Evolutionary conservation across 1,140 invertebrate species (phyloP).

Genomic region (Drosophila ficusphila): DNA sequence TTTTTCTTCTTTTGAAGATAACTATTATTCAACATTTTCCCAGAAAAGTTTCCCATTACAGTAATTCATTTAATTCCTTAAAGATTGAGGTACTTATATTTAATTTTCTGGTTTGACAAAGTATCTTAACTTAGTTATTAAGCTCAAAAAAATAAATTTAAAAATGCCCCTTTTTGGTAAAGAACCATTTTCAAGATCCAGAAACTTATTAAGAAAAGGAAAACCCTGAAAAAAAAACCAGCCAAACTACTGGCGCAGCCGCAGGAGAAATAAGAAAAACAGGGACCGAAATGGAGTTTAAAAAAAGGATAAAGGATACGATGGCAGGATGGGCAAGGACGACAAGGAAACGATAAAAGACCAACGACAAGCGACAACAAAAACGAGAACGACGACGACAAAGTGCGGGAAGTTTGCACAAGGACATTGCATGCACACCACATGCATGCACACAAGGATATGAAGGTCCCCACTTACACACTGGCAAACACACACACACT

Average conservation of each 20-base stretch:
- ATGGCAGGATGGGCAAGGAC: slow-evolving; percentile 5
- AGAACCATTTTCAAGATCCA: slow-evolving; percentile 37
- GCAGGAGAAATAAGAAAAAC: slow-evolving; percentile 17
- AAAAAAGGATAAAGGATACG: not conserved
- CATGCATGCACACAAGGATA: slow-evolving; percentile 81
- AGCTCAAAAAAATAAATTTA: no score
- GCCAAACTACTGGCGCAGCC: slow-evolving; percentile 31
- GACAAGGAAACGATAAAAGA: slow-evolving; percentile 62
- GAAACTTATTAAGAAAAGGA: slow-evolving; percentile 60
- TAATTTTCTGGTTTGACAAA: no score
- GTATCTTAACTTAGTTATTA: no score
- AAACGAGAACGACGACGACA: slow-evolving; percentile 63
- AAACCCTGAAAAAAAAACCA: slow-evolving; percentile 32
- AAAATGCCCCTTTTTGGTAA: not conserved
- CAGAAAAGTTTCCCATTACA: no score
- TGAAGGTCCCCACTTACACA: slow-evolving; percentile 47
- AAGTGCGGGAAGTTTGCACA: slow-evolving; percentile 80
- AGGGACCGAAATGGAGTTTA: not conserved
- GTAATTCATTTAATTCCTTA: no score
- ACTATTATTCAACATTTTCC: no score
- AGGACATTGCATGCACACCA: slow-evolving; percentile 79
- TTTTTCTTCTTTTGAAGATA: no score
- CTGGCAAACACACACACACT: slow-evolving; percentile 14
- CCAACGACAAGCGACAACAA: slow-evolving; percentile 43
- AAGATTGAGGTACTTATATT: no score